A percentile compares a stretch with the other conserved stretches of the same genome.
These are phyloP conservation scores for Leptinotarsa juncta DNA, from an alignment of 2,888 invertebrate genomes.

Conservation along the genomic window DNA sequence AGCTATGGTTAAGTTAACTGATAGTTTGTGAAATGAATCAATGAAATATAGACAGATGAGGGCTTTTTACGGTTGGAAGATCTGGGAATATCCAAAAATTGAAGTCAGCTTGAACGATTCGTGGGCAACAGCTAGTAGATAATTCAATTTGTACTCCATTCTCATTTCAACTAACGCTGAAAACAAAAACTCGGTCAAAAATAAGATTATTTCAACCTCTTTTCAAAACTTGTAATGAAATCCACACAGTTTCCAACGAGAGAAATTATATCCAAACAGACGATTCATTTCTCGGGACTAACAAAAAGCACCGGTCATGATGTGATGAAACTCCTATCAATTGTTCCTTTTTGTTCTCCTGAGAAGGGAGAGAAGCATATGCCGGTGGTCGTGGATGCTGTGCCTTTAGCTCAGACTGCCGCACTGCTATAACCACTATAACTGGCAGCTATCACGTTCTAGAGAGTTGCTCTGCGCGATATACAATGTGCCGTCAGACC, in stretches of 20 bases:
- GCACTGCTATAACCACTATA: conserved; percentile 15
- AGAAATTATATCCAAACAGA: neutral
- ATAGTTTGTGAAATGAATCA: no score
- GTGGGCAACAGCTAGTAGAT: no score
- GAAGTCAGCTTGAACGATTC: no score
- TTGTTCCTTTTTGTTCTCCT: conserved; percentile 10
- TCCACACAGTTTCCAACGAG: neutral
- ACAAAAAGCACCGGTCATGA: neutral
- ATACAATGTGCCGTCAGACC: conserved; percentile 20
- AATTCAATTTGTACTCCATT: no score
- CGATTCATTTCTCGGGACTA: neutral
- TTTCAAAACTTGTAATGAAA: no score
- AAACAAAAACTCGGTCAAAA: no score
- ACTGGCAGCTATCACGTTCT: conserved; percentile 19
- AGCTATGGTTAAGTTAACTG: no score
- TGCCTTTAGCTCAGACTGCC: conserved; percentile 22
- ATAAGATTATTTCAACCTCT: no score
- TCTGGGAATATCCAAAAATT: no score
- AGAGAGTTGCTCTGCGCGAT: conserved; percentile 16
- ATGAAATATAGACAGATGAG: no score
- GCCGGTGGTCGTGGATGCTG: conserved; percentile 16
- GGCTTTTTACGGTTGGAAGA: no score
- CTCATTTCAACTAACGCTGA: no score
- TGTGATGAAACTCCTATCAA: conserved; percentile 1
- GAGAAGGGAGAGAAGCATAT: conserved; percentile 8